Percentiles rank a stretch among this genome's conserved stretches.
phyloP scores from a whole-genome alignment of 2,888 invertebrate species.

The Idaea straminata region DNA sequence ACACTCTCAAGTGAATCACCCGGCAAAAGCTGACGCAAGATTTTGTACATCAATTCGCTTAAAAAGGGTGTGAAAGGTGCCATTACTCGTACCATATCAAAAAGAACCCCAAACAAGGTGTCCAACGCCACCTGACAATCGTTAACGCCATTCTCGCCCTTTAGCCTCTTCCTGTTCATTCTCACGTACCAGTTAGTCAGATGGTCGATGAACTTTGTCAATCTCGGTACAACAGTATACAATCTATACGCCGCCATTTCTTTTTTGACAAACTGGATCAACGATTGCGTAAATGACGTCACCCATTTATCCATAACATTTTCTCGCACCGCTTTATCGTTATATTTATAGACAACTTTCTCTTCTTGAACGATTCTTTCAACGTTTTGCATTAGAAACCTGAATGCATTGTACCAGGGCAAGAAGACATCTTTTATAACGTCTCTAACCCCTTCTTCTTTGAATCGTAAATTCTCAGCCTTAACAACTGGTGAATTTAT shows the following conservation, averaged over 20 bases:
- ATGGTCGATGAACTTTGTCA: slow-evolving; percentile 98
- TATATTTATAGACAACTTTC: slow-evolving; percentile 75
- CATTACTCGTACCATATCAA: slow-evolving; percentile 94
- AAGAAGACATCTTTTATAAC: slow-evolving; percentile 98
- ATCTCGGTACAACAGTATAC: slow-evolving; percentile 95
- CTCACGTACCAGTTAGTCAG: slow-evolving; percentile 99
- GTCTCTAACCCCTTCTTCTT: slow-evolving; percentile 98
- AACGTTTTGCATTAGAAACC: slow-evolving; percentile 97
- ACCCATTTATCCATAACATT: slow-evolving; percentile 99
- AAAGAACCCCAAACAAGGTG: slow-evolving; percentile 93
- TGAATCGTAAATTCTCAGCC: slow-evolving; percentile 97
- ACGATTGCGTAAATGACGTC: slow-evolving; percentile 95
- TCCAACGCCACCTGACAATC: slow-evolving; percentile 93
- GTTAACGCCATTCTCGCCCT: slow-evolving; percentile 90
- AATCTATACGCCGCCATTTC: slow-evolving; percentile 97
- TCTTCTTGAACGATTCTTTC: slow-evolving; percentile 88
- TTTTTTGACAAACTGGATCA: slow-evolving; percentile 91
- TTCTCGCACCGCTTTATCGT: slow-evolving; percentile 72
- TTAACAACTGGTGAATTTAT: slow-evolving; percentile 99
- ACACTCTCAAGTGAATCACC: slow-evolving; percentile 85
- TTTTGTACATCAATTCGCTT: slow-evolving; percentile 96
- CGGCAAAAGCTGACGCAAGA: slow-evolving; percentile 84
- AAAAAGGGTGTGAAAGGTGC: slow-evolving; percentile 98
- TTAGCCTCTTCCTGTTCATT: slow-evolving; percentile 96
- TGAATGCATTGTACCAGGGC: slow-evolving; percentile 97